A percentile compares a stretch with the other conserved stretches of the same genome.
Conservation (phyloP, 2,888 invertebrate species). For the Meteorus cinctellus region DNA sequence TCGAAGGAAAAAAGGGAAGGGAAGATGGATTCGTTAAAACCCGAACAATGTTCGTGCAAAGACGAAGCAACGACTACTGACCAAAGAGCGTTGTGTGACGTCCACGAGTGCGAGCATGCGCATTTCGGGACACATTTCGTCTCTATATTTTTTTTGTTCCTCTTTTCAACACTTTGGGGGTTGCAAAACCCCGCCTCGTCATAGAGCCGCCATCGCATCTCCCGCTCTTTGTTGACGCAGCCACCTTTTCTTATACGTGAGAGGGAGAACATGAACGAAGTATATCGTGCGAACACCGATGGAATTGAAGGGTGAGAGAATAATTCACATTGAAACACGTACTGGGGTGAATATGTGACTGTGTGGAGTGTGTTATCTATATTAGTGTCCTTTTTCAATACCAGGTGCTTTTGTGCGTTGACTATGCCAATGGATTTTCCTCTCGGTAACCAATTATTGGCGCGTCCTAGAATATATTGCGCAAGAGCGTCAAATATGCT, state of each 20-base stretch:
- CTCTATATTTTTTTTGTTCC: background rate
- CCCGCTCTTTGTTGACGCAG: background rate
- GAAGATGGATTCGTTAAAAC: slow-evolving; percentile 14
- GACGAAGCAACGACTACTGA: slow-evolving; percentile 53
- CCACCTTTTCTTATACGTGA: background rate
- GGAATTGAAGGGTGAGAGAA: slow-evolving; percentile 5
- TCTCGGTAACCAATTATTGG: background rate
- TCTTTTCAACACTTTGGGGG: slow-evolving; percentile 34
- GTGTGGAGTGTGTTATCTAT: slow-evolving; percentile 1
- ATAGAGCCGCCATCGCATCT: slow-evolving; percentile 24
- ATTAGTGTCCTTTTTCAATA: background rate
- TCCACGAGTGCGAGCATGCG: slow-evolving; percentile 50
- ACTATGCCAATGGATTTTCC: background rate
- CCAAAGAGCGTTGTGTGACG: slow-evolving; percentile 50
- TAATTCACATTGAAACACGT: background rate
- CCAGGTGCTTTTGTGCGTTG: background rate
- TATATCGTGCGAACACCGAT: background rate
- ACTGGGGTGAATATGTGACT: background rate
- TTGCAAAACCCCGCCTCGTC: slow-evolving; percentile 47
- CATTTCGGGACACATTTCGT: slow-evolving; percentile 28
- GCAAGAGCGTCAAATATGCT: background rate
- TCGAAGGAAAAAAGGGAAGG: slow-evolving; percentile 20
- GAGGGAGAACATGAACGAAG: background rate
- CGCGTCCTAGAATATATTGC: background rate
- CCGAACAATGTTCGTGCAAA: slow-evolving; percentile 44